These are phyloP conservation scores for Calliopum simillimum DNA, from an alignment of 2,888 invertebrate genomes.

Conservation along the genomic window DNA sequence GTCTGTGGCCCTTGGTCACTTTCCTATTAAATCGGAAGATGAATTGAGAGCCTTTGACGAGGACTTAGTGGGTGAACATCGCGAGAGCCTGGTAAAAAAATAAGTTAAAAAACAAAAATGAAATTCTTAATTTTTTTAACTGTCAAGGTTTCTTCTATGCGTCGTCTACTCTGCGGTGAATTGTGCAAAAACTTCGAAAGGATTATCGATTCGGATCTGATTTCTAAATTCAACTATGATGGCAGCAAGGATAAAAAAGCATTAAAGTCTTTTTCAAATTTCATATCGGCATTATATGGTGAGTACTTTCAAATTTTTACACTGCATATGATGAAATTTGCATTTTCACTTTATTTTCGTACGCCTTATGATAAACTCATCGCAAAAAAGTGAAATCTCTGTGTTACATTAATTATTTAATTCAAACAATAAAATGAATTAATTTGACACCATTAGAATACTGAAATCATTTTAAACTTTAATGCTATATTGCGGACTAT, in stretches of 20 bases:
- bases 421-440: background rate
- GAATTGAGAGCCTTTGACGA: background rate
- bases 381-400: background rate
- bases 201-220: background rate
- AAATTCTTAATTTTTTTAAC: background rate
- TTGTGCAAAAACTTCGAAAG: conserved; percentile 1
- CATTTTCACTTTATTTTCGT: background rate
- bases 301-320: background rate
- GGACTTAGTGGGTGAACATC: background rate
- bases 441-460: too few relatives aligned
- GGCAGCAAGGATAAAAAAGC: background rate
- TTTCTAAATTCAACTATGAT: background rate
- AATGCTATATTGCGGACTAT: too few relatives aligned
- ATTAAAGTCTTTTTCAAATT: background rate
- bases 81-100: background rate
- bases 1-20: conserved; percentile 11
- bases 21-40: background rate
- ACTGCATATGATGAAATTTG: background rate
- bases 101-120: background rate
- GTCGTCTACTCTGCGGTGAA: conserved; percentile 8
- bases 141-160: background rate
- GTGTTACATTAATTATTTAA: too few relatives aligned
- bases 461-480: too few relatives aligned
- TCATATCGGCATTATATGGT: background rate
- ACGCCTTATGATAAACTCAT: too few relatives aligned